Base-by-base conservation (phyloP, 2,113 vertebrate genomes). In the Heterocephalus glaber region DNA sequence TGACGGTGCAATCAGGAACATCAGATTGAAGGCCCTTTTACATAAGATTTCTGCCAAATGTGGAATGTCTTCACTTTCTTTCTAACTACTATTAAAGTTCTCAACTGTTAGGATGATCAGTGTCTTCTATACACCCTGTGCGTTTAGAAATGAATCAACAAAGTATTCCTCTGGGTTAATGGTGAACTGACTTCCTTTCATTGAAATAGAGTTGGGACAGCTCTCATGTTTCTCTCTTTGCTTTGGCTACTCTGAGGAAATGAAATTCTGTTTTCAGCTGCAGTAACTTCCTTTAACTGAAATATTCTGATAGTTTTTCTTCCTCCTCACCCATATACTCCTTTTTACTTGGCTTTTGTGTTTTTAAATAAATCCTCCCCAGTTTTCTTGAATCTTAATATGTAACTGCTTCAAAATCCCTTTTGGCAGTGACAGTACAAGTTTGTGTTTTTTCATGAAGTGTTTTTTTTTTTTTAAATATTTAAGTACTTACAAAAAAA, bases 181-280 rank as follows among this genome's bases (percentile, higher is more conserved):
- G 74, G 66, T 30, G 28, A n/a, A n/a, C n/a, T 49, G 33, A 56
- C 49, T 95, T 89, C 26, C 86, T 96, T 82, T 95, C 83, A 74
- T 83, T 95, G 88, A 95, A 85, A 38, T 56, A 56, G 52, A 90
- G 41, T 49, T 56, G 24, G 66, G 82, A 58, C 26, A 41, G 41
- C 35, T 86, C 79, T 94, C 49, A 0, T 33, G 28, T 66, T 76
- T 95, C 41, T 87, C 26, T 92, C 85, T 92, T 60, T 82, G 41
- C 72, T 92, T 95, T 89, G 89, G 74, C 89, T 74, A 47, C 61
- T 96, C 87, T 90, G 35, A 96, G 94, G 92, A 96, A 95, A 74
- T 83, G 44, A 63, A 52, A 49, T 89, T 91, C 19, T 87, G 41
- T 86, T 94, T 94, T 89, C 93, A 95, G 82, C 49, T 66, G 41